phyloP scores from a whole-genome alignment of 2,888 invertebrate species.

The Crocallis elinguaria region DNA sequence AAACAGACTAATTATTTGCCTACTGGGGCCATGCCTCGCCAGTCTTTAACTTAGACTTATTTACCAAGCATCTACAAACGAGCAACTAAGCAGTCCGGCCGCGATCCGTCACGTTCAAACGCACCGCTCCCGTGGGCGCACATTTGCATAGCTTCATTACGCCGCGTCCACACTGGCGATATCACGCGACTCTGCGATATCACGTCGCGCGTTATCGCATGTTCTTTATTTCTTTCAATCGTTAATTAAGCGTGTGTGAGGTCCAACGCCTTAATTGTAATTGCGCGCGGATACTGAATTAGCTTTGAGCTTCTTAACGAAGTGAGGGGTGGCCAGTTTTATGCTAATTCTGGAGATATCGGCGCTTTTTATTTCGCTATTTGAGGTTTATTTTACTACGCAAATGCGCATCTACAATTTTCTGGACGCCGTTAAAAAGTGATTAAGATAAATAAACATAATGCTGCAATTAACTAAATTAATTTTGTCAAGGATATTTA shows the following conservation, averaged over 20 bases:
- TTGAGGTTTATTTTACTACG: not conserved
- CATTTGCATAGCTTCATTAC: constrained; percentile 72
- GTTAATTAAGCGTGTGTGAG: constrained; percentile 73
- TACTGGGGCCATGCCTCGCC: too few species aligned
- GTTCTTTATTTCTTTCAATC: constrained; percentile 46
- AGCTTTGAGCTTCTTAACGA: constrained; percentile 27
- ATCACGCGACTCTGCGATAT: constrained; percentile 33
- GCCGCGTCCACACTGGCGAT: constrained; percentile 47
- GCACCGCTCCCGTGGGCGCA: constrained; percentile 47
- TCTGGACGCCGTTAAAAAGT: not conserved
- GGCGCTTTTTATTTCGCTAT: constrained; percentile 6
- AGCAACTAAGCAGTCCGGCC: constrained; percentile 1
- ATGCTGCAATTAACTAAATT: too few species aligned
- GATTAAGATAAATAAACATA: not conserved
- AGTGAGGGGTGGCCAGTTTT: constrained; percentile 3
- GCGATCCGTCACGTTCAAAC: constrained; percentile 43
- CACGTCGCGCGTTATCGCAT: constrained; percentile 37
- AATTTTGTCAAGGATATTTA: too few species aligned
- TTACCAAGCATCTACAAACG: too few species aligned
- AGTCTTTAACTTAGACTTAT: too few species aligned
- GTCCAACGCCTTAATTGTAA: constrained; percentile 73
- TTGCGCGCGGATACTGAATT: constrained; percentile 58
- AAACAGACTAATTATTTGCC: too few species aligned
- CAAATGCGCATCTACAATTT: not conserved
- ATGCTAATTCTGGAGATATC: constrained; percentile 24